phyloP scores from a whole-genome alignment of 2,888 invertebrate species.

The Cephus rjabovi region DNA sequence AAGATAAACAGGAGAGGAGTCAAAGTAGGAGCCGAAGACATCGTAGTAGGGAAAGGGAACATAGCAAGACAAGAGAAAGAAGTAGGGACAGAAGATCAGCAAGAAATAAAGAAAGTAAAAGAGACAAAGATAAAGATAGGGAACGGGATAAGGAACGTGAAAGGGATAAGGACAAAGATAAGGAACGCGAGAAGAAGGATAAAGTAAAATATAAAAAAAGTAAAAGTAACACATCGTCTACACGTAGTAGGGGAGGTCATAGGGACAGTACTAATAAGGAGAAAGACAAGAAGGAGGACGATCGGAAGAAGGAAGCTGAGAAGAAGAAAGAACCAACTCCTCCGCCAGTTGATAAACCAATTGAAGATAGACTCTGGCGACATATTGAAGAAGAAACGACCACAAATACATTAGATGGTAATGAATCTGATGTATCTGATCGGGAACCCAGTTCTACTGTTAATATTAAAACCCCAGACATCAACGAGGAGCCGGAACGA shows the following conservation, averaged over 20 bases:
- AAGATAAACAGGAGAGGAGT: conserved; percentile 31
- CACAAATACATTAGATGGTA: conserved; percentile 58
- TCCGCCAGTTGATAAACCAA: conserved; percentile 52
- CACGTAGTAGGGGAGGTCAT: conserved; percentile 29
- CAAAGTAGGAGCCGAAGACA: conserved; percentile 44
- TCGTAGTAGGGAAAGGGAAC: conserved; percentile 44
- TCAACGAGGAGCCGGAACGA: conserved; percentile 57
- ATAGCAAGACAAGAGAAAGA: conserved; percentile 47
- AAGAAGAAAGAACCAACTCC: conserved; percentile 17
- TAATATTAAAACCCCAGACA: conserved; percentile 72
- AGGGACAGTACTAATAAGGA: conserved; percentile 36
- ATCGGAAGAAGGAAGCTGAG: conserved; percentile 15
- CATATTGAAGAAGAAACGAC: conserved; percentile 66
- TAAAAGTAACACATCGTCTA: conserved; percentile 34
- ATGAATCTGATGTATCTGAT: conserved; percentile 69
- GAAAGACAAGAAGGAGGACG: conserved; percentile 42
- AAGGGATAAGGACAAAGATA: conserved; percentile 43
- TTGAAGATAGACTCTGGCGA: conserved; percentile 70
- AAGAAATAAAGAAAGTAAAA: conserved; percentile 16
- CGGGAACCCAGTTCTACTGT: conserved; percentile 87
- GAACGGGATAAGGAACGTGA: conserved; percentile 44
- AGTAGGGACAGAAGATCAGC: conserved; percentile 50
- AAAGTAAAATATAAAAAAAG: conserved; percentile 31
- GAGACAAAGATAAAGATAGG: conserved; percentile 35
- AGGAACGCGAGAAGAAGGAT: conserved; percentile 40